phyloP scores from a whole-genome alignment of 2,888 invertebrate species.

The Phortica okadai region DNA sequence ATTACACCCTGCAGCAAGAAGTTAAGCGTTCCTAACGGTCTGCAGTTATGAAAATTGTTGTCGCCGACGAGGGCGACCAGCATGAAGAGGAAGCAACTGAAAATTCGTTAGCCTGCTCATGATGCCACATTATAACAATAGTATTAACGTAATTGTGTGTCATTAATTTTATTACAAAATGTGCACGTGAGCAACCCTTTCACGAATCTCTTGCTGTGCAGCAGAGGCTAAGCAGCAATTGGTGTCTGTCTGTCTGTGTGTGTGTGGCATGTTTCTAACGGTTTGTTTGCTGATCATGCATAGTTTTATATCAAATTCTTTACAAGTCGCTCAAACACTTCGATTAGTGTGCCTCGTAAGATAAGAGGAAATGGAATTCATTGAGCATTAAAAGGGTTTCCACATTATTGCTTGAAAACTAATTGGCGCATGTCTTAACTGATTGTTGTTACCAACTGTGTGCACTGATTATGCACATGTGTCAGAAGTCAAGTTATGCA shows the following conservation, averaged over 20 bases:
- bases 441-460: not conserved
- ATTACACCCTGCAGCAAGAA: constrained; percentile 58
- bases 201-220: not conserved
- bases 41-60: constrained; percentile 35
- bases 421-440: not conserved
- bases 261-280: too few relatives aligned
- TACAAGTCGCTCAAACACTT: too few relatives aligned
- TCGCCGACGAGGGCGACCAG: not conserved
- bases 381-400: not conserved
- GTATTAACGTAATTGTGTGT: constrained; percentile 68
- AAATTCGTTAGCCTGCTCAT: constrained; percentile 1
- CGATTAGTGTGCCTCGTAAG: too few relatives aligned
- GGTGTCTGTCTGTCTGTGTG: too few relatives aligned
- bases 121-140: constrained; percentile 61
- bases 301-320: too few relatives aligned
- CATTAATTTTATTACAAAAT: constrained; percentile 70
- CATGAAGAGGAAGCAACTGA: not conserved
- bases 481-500: not conserved
- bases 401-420: not conserved
- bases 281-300: too few relatives aligned
- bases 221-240: not conserved
- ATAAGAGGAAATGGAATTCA: too few relatives aligned
- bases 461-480: not conserved
- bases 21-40: constrained; percentile 12
- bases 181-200: constrained; percentile 50